These are phyloP conservation scores for Agraylea sexmaculata DNA, from an alignment of 1,140 invertebrate species.

Conservation along the genomic window DNA sequence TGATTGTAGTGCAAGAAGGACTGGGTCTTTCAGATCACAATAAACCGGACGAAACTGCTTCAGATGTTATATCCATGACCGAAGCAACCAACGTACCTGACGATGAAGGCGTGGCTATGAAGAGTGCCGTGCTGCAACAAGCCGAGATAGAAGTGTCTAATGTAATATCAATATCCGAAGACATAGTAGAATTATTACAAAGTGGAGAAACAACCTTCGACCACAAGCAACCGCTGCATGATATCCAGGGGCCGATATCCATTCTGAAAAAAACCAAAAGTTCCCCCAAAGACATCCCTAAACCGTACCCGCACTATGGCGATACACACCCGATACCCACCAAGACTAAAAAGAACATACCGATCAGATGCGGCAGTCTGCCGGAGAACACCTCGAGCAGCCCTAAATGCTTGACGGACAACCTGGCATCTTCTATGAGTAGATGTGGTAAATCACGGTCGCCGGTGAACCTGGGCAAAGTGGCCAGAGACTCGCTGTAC, in stretches of 20 bases:
- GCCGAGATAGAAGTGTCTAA: neutral
- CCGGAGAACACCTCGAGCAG: slow-evolving; percentile 21
- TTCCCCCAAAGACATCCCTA: slow-evolving; percentile 17
- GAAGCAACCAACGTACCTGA: neutral
- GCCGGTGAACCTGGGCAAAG: slow-evolving; percentile 32
- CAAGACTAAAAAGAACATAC: slow-evolving; percentile 12
- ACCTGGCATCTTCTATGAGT: slow-evolving; percentile 25
- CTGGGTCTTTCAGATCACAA: slow-evolving; percentile 1
- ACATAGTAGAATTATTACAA: neutral
- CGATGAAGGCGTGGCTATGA: neutral
- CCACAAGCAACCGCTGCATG: neutral
- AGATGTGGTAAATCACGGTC: slow-evolving; percentile 25
- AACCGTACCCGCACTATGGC: slow-evolving; percentile 6
- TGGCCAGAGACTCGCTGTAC: slow-evolving; percentile 33
- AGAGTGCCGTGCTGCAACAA: neutral
- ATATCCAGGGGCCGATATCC: slow-evolving; percentile 7
- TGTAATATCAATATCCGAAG: neutral
- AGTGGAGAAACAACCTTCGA: slow-evolving; percentile 4
- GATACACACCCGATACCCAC: slow-evolving; percentile 9
- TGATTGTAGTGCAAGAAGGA: too few species aligned
- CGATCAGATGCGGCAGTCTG: slow-evolving; percentile 16
- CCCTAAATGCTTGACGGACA: slow-evolving; percentile 36
- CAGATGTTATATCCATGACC: slow-evolving; percentile 2
- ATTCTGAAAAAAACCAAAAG: slow-evolving; percentile 12
- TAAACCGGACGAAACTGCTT: neutral